phyloP scores from a whole-genome alignment of 1,140 invertebrate species.

The Zaprionus ornatus region DNA sequence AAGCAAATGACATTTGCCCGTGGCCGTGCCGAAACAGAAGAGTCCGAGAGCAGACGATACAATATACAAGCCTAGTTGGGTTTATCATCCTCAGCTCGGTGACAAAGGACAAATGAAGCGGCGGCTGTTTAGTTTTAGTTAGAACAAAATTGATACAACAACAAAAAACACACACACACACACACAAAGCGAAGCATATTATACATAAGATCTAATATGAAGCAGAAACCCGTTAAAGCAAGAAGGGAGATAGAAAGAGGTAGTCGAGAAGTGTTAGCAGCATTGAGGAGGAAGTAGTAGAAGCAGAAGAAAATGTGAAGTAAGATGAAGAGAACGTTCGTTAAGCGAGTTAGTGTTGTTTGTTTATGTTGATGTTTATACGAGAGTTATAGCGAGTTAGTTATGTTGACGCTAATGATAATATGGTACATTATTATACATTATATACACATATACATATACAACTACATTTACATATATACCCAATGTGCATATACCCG shows the following conservation, averaged over 20 bases:
- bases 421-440: slow-evolving; percentile 56
- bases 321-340: slow-evolving; percentile 45
- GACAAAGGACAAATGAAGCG: slow-evolving; percentile 43
- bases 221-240: slow-evolving; percentile 13
- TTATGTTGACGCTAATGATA: slow-evolving; percentile 79
- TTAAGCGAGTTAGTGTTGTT: slow-evolving; percentile 75
- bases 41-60: background rate
- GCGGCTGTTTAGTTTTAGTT: slow-evolving; percentile 79
- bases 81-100: background rate
- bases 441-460: slow-evolving; percentile 48
- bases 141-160: slow-evolving; percentile 70
- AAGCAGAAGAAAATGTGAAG: too few species aligned
- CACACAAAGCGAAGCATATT: slow-evolving; percentile 54
- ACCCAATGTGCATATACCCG: slow-evolving; percentile 26
- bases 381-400: slow-evolving; percentile 79
- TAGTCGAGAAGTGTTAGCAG: background rate
- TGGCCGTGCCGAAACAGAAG: background rate
- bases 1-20: background rate
- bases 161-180: slow-evolving; percentile 12
- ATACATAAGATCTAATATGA: slow-evolving; percentile 46
- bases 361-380: slow-evolving; percentile 81
- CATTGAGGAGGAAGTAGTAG: slow-evolving; percentile 1
- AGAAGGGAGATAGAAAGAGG: slow-evolving; percentile 5
- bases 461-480: slow-evolving; percentile 40
- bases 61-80: background rate